These are phyloP conservation scores for Bilobella aurantiaca DNA, from an alignment of 1,140 invertebrate species.

Conservation along the genomic window DNA sequence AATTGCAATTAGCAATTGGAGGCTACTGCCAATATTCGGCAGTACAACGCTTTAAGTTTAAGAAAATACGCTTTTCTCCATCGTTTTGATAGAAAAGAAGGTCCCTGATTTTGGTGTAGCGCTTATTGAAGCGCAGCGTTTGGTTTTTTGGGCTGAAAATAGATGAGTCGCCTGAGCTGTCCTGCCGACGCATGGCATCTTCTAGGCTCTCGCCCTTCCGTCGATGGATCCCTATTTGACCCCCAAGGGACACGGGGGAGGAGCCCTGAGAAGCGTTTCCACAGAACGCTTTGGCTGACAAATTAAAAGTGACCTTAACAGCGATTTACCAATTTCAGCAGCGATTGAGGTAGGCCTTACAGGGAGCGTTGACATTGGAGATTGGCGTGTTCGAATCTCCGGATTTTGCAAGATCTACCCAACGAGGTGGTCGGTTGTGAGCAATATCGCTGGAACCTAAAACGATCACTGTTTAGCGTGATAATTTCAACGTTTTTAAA, in stretches of 20 bases:
- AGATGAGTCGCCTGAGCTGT: background rate
- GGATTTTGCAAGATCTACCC: too few relatives aligned
- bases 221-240: background rate
- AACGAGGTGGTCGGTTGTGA: too few relatives aligned
- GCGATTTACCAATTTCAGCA: background rate
- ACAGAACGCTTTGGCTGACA: background rate
- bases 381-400: too few relatives aligned
- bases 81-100: slow-evolving; percentile 1
- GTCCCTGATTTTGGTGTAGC: background rate
- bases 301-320: background rate
- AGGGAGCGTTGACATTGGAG: too few relatives aligned
- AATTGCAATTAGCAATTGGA: too few relatives aligned
- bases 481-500: too few relatives aligned
- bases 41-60: background rate
- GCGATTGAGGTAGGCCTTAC: background rate
- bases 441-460: too few relatives aligned
- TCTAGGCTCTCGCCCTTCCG: background rate
- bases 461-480: too few relatives aligned
- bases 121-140: background rate
- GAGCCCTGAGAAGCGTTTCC: background rate
- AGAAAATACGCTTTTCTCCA: background rate
- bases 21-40: too few relatives aligned
- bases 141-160: slow-evolving; percentile 1
- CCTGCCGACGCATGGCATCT: background rate
- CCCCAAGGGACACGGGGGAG: background rate